phyloP scores from a whole-genome alignment of 2,113 vertebrate species.

The Psophia crepitans region DNA sequence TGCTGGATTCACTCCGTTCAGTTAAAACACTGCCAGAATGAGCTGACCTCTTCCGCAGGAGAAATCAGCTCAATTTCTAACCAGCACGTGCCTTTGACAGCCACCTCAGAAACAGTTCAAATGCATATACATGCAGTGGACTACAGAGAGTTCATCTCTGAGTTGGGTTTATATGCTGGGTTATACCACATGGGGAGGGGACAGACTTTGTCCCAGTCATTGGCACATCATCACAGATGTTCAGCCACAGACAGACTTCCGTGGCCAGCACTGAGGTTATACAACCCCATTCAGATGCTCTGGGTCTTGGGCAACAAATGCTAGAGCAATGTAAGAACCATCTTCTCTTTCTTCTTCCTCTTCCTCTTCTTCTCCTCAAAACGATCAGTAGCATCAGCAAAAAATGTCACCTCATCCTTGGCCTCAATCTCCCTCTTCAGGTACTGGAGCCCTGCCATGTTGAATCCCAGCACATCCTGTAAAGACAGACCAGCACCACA shows the following conservation, averaged over 20 bases:
- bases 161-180: not conserved
- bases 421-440: constrained; percentile 90
- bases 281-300: not conserved
- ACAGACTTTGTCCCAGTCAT: not conserved
- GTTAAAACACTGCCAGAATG: not conserved
- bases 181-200: not conserved
- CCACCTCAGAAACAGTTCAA: not conserved
- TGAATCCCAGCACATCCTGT: constrained; percentile 93
- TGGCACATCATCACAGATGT: not conserved
- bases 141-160: not conserved
- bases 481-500: not conserved
- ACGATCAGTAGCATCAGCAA: constrained; percentile 87
- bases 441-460: constrained; percentile 89
- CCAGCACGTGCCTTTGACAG: not conserved
- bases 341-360: constrained; percentile 87
- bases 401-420: constrained; percentile 93
- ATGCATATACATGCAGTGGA: not conserved
- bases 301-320: not conserved
- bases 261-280: not conserved
- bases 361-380: constrained; percentile 87
- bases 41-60: not conserved
- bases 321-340: constrained; percentile 85
- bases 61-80: not conserved
- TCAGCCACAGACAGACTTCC: not conserved
- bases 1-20: not conserved